These are phyloP conservation scores for Sebastolobus alascanus DNA, from an alignment of 2,797 vertebrate species.

Conservation along the genomic window DNA sequence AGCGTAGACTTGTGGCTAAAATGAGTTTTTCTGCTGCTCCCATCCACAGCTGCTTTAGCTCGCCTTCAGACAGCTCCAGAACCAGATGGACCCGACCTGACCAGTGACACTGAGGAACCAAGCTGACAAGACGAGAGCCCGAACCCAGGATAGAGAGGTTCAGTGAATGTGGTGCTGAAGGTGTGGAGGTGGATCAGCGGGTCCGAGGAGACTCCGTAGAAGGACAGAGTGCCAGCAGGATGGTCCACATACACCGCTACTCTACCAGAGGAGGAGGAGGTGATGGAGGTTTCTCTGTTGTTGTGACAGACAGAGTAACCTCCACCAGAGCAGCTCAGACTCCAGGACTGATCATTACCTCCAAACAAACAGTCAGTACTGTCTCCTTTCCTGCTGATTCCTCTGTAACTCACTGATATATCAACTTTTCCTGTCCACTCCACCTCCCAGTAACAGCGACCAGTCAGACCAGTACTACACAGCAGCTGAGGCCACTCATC, in stretches of 20 bases:
- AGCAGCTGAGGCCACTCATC: slow-evolving; percentile 4
- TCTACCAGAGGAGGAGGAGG: not conserved
- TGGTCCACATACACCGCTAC: not conserved
- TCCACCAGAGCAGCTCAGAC: not conserved
- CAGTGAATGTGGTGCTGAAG: not conserved
- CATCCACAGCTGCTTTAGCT: no score
- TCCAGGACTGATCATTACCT: slow-evolving; percentile 1
- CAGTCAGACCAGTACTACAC: not conserved
- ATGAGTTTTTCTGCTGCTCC: no score
- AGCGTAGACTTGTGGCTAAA: no score
- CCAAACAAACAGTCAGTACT: not conserved
- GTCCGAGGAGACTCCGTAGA: not conserved
- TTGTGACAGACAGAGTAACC: not conserved
- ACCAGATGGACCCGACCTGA: not conserved
- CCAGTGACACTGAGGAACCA: not conserved
- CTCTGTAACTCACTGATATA: not conserved
- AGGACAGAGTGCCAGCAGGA: not conserved
- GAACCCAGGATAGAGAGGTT: not conserved
- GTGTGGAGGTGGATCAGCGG: not conserved
- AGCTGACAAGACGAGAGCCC: not conserved
- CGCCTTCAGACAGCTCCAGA: no score
- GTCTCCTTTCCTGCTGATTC: not conserved
- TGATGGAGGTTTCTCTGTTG: not conserved
- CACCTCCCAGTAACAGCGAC: not conserved
- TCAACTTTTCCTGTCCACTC: not conserved